Percentiles rank a stretch among this genome's conserved stretches.
These are phyloP conservation scores for Rhagonycha fulva DNA, from an alignment of 2,888 invertebrate genomes.

Conservation along the genomic window DNA sequence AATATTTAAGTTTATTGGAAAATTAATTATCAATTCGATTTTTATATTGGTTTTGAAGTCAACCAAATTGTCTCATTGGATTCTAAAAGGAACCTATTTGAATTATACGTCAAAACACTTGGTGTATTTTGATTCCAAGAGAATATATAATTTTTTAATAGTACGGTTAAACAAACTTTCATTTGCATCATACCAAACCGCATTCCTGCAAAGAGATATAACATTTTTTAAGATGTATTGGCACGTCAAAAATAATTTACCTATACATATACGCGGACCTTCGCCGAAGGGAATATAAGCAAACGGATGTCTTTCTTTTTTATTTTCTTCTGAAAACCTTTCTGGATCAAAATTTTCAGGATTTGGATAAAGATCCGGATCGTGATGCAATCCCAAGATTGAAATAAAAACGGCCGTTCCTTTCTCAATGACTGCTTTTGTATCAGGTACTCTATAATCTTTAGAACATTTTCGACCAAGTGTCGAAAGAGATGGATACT, in stretches of 20 bases:
- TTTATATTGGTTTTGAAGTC: too few species aligned
- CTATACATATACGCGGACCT: background rate
- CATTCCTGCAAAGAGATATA: background rate
- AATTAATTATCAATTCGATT: too few species aligned
- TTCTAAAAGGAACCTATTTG: constrained; percentile 32
- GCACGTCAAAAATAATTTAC: background rate
- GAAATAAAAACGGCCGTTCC: background rate
- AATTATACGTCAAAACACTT: background rate
- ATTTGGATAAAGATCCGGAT: background rate
- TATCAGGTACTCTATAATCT: background rate
- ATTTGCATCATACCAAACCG: background rate
- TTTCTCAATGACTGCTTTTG: background rate
- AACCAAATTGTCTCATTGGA: too few species aligned
- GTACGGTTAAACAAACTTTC: background rate
- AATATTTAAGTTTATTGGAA: too few species aligned
- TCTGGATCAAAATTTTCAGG: background rate
- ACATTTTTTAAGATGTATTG: background rate
- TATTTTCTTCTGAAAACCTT: background rate
- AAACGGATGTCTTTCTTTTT: background rate
- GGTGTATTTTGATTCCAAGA: too few species aligned
- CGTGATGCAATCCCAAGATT: background rate
- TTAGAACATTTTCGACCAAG: background rate
- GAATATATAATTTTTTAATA: background rate
- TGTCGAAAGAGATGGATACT: background rate
- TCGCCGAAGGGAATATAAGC: background rate